These are phyloP conservation scores for Myopa testacea DNA, from an alignment of 2,888 invertebrate species.

Conservation along the genomic window DNA sequence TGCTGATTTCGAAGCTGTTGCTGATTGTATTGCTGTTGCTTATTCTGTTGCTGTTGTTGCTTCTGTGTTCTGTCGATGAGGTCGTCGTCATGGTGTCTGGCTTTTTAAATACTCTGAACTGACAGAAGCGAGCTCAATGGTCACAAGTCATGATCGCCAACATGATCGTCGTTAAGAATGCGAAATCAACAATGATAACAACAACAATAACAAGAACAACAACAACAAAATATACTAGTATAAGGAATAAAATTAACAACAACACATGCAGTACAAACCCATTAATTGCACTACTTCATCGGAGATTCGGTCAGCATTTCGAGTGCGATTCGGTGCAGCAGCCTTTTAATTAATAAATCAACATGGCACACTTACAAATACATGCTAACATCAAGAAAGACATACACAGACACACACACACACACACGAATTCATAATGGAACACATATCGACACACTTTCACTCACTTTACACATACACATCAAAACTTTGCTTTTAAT, in stretches of 20 bases:
- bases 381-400: not conserved
- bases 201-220: conserved; percentile 12
- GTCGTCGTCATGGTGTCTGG: conserved; percentile 54
- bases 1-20: conserved; percentile 10
- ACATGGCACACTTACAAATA: conserved; percentile 60
- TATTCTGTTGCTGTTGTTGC: conserved; percentile 10
- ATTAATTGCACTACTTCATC: conserved; percentile 51
- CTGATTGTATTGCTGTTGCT: conserved; percentile 8
- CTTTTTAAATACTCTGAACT: conserved; percentile 22
- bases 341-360: conserved; percentile 66
- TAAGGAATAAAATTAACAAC: not conserved
- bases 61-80: conserved; percentile 9
- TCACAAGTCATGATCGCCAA: conserved; percentile 58
- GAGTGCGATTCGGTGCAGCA: conserved; percentile 18
- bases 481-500: not conserved
- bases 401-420: conserved; percentile 12
- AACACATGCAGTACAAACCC: conserved; percentile 14
- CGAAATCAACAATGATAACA: not conserved
- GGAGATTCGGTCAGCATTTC: conserved; percentile 1
- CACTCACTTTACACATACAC: not conserved
- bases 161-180: conserved; percentile 9
- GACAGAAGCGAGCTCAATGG: conserved; percentile 48
- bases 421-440: not conserved
- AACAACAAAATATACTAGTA: not conserved
- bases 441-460: not conserved